These are phyloP conservation scores for Hydropsyche betteni DNA, from an alignment of 2,888 invertebrate species.

Conservation along the genomic window DNA sequence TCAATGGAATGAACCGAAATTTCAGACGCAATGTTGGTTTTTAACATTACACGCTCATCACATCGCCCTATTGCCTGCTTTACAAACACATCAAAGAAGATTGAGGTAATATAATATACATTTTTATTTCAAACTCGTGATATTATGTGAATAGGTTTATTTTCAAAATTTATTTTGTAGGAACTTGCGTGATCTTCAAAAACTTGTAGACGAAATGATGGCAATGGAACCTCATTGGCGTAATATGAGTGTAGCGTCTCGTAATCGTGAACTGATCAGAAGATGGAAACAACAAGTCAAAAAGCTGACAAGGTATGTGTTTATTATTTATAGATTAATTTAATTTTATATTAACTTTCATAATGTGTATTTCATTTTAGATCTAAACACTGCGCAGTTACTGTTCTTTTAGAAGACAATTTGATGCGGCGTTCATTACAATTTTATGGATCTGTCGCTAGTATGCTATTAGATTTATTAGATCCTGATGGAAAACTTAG, in stretches of 20 bases:
- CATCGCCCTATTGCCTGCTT: slow-evolving; percentile 86
- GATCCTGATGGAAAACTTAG: slow-evolving; percentile 55
- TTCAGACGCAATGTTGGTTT: slow-evolving; percentile 98
- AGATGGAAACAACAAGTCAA: slow-evolving; percentile 90
- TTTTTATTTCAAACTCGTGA: not conserved
- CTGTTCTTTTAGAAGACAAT: slow-evolving; percentile 85
- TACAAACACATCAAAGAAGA: slow-evolving; percentile 74
- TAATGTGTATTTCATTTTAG: slow-evolving; percentile 61
- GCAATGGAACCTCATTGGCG: slow-evolving; percentile 86
- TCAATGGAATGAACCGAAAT: slow-evolving; percentile 83
- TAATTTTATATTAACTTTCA: not conserved
- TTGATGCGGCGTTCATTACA: slow-evolving; percentile 82
- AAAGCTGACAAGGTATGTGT: slow-evolving; percentile 69
- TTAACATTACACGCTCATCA: slow-evolving; percentile 94
- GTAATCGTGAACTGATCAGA: slow-evolving; percentile 84
- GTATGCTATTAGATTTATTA: slow-evolving; percentile 76
- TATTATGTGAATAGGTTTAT: not conserved
- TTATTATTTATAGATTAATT: slow-evolving; percentile 52
- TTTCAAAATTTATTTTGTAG: slow-evolving; percentile 53
- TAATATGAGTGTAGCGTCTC: slow-evolving; percentile 72
- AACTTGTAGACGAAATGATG: slow-evolving; percentile 84
- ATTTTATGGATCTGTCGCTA: slow-evolving; percentile 89
- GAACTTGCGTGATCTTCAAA: slow-evolving; percentile 85
- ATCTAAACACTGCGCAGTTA: slow-evolving; percentile 92
- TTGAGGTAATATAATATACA: slow-evolving; percentile 57